Evolutionary conservation across 2,113 vertebrate genomes (phyloP).

Genomic region (Terrapene triunguis): DNA sequence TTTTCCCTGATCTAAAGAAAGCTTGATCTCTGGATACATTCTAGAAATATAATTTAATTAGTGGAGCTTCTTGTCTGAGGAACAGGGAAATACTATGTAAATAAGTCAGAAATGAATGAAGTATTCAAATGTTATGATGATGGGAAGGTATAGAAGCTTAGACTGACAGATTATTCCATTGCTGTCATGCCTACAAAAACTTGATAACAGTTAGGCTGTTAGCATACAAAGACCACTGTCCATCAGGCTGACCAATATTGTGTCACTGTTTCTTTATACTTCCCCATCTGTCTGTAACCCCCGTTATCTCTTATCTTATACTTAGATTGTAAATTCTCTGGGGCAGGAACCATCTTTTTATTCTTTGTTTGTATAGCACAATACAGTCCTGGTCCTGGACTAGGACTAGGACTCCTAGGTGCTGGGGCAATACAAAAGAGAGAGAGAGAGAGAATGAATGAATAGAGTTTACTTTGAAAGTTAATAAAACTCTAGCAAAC

Average conservation of each 20-base stretch:
- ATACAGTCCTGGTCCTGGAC: background rate
- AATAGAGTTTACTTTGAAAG: background rate
- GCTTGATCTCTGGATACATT: background rate
- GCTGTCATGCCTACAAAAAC: background rate
- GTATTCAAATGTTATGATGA: background rate
- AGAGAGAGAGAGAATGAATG: accelerated
- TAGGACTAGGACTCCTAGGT: background rate
- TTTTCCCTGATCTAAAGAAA: background rate
- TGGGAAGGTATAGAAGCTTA: background rate
- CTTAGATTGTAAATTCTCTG: background rate
- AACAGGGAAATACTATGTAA: background rate
- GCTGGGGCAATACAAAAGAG: background rate
- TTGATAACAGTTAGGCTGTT: background rate
- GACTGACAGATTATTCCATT: background rate
- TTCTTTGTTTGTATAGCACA: background rate
- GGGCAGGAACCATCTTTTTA: background rate
- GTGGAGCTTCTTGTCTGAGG: background rate
- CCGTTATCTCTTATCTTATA: background rate
- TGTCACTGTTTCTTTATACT: background rate
- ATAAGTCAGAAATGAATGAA: background rate
- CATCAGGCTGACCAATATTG: background rate
- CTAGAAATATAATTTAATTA: background rate
- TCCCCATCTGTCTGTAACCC: background rate
- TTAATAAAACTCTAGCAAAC: background rate
- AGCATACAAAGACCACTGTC: background rate